Evolutionary conservation across 2,888 invertebrate species (phyloP).

Genomic region (Tetheella fluctuosa): DNA sequence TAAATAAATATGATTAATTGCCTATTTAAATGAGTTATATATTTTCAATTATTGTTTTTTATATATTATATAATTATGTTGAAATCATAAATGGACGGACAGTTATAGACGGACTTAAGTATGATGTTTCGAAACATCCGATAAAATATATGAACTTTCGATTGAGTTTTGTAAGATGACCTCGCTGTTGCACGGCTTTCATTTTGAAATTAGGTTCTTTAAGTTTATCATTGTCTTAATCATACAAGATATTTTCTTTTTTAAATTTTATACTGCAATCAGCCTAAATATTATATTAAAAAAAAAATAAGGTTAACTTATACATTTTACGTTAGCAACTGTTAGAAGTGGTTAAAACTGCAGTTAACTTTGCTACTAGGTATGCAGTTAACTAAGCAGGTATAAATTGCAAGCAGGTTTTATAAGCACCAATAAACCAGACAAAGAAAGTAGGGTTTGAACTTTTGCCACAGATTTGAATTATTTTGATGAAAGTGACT

Average conservation of each 20-base stretch:
- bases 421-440: not conserved
- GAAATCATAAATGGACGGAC: too few relatives aligned
- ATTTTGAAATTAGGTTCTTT: not conserved
- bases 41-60: too few relatives aligned
- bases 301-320: too few relatives aligned
- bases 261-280: too few relatives aligned
- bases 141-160: conserved; percentile 6
- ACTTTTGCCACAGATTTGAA: not conserved
- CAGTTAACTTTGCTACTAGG: not conserved
- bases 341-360: not conserved
- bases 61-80: too few relatives aligned
- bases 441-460: not conserved
- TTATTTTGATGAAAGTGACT: not conserved
- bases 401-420: conserved; percentile 3
- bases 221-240: too few relatives aligned
- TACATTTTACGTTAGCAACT: not conserved
- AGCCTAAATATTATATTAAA: too few relatives aligned
- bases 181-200: not conserved
- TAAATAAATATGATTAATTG: too few relatives aligned
- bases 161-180: conserved; percentile 5
- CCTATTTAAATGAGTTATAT: too few relatives aligned
- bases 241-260: too few relatives aligned
- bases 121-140: not conserved
- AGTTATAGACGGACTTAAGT: not conserved
- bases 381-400: not conserved